phyloP scores from a whole-genome alignment of 2,888 invertebrate genomes.

The Marasmarcha lunaedactyla region DNA sequence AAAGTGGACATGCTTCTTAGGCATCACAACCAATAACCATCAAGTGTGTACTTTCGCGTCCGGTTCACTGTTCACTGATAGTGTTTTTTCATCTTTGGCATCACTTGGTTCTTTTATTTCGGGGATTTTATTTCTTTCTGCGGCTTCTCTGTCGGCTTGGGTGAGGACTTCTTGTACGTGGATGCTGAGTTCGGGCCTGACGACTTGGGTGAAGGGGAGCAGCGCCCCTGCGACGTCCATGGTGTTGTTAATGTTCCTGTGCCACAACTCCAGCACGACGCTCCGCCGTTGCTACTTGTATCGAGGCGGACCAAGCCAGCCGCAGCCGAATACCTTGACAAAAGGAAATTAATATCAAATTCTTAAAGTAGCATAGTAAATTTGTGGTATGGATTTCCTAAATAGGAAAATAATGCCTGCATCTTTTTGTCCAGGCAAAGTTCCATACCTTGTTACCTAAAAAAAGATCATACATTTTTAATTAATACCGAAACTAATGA shows the following conservation, averaged over 20 bases:
- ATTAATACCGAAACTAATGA: no score
- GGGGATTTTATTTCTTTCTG: slow-evolving; percentile 30
- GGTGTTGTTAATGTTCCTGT: slow-evolving; percentile 66
- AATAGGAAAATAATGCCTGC: no score
- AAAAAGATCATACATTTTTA: no score
- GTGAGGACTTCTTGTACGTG: slow-evolving; percentile 58
- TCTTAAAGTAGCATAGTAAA: no score
- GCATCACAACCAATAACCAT: slow-evolving; percentile 58
- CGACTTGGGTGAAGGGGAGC: slow-evolving; percentile 56
- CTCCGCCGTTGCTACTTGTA: slow-evolving; percentile 75
- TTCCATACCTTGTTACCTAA: no score
- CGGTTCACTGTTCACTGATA: slow-evolving; percentile 22
- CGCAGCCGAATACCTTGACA: slow-evolving; percentile 75
- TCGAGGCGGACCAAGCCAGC: slow-evolving; percentile 74
- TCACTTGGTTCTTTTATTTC: slow-evolving; percentile 49
- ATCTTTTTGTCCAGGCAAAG: no score
- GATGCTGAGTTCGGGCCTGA: slow-evolving; percentile 53
- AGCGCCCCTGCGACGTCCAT: slow-evolving; percentile 65
- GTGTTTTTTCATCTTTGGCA: slow-evolving; percentile 11
- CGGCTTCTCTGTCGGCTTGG: slow-evolving; percentile 38
- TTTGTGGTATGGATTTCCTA: no score
- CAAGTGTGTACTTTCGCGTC: slow-evolving; percentile 31
- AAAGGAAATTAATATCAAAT: neutral
- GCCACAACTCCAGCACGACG: slow-evolving; percentile 68
- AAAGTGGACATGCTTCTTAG: slow-evolving; percentile 62